A percentile compares a stretch with the other conserved stretches of the same genome.
Evolutionary conservation across 2,888 invertebrate genomes (phyloP).

Genomic region (Pyrocoelia pectoralis): DNA sequence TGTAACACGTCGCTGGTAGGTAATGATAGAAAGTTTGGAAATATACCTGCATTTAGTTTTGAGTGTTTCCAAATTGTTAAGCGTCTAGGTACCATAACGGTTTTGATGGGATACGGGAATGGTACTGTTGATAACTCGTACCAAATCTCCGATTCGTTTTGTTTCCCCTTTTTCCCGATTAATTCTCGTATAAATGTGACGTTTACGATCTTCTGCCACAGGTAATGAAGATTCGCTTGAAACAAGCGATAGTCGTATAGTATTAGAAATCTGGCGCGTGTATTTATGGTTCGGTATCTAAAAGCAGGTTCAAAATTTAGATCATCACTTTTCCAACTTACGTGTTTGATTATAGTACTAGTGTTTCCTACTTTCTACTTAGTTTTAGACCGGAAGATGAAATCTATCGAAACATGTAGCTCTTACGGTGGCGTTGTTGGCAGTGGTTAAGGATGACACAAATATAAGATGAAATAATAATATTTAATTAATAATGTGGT

Average conservation of each 20-base stretch:
- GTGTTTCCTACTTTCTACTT: too few relatives aligned
- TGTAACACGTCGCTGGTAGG: slow-evolving; percentile 22
- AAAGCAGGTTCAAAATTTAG: not conserved
- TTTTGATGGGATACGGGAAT: slow-evolving; percentile 70
- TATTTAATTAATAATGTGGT: too few relatives aligned
- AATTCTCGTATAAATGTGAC: slow-evolving; percentile 75
- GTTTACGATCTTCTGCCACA: slow-evolving; percentile 82
- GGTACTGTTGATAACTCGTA: slow-evolving; percentile 78
- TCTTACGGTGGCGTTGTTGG: too few relatives aligned
- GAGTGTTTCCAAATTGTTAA: slow-evolving; percentile 74
- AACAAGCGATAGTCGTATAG: slow-evolving; percentile 76
- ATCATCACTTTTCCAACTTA: too few relatives aligned
- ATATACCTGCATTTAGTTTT: slow-evolving; percentile 64
- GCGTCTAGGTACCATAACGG: slow-evolving; percentile 67
- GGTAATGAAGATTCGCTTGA: slow-evolving; percentile 68
- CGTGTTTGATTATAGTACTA: too few relatives aligned
- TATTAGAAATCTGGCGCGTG: slow-evolving; percentile 74
- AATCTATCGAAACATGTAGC: too few relatives aligned
- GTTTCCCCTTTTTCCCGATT: slow-evolving; percentile 38
- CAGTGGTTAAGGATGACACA: too few relatives aligned
- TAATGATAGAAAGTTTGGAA: too few relatives aligned
- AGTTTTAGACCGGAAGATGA: too few relatives aligned
- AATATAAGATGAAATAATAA: too few relatives aligned
- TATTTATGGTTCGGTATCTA: slow-evolving; percentile 75
- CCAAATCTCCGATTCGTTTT: slow-evolving; percentile 57